Evolutionary conservation across 2,113 vertebrate genomes (phyloP).

Genomic region (Gopherus flavomarginatus): DNA sequence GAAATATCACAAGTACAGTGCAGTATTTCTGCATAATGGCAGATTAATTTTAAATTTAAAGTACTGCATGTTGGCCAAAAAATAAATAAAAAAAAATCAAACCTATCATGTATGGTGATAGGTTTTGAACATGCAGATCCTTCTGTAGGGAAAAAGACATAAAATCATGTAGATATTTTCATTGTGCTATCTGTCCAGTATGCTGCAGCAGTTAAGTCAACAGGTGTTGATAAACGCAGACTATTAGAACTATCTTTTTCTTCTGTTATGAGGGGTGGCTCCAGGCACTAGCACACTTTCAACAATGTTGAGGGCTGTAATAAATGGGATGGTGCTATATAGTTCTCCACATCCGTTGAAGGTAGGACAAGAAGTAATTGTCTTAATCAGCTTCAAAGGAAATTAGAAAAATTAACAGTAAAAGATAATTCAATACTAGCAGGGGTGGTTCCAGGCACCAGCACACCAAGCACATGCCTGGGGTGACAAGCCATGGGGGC

Average conservation of each 20-base stretch:
- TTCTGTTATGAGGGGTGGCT: not conserved
- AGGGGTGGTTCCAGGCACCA: too few relatives aligned
- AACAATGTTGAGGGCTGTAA: too few relatives aligned
- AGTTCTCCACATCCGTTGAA: too few relatives aligned
- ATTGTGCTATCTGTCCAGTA: not conserved
- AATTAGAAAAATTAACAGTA: too few relatives aligned
- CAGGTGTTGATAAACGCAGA: not conserved
- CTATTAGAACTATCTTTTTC: not conserved
- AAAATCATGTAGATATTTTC: not conserved
- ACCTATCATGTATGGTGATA: not conserved
- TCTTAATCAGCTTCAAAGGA: too few relatives aligned
- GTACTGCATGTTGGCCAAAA: not conserved
- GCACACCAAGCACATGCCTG: too few relatives aligned
- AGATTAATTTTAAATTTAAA: not conserved
- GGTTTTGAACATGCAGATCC: not conserved
- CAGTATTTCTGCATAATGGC: not conserved
- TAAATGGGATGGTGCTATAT: too few relatives aligned
- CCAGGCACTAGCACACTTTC: too few relatives aligned
- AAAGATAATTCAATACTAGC: too few relatives aligned
- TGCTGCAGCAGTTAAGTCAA: not conserved
- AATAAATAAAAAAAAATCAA: not conserved
- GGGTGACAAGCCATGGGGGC: too few relatives aligned
- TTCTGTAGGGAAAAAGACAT: not conserved
- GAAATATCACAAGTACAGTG: not conserved
- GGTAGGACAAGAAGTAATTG: too few relatives aligned